Evolutionary conservation across 1,140 invertebrate species (phyloP), one percentile per base, ranked within the genome.

Genomic region (Drosophila ananassae): DNA sequence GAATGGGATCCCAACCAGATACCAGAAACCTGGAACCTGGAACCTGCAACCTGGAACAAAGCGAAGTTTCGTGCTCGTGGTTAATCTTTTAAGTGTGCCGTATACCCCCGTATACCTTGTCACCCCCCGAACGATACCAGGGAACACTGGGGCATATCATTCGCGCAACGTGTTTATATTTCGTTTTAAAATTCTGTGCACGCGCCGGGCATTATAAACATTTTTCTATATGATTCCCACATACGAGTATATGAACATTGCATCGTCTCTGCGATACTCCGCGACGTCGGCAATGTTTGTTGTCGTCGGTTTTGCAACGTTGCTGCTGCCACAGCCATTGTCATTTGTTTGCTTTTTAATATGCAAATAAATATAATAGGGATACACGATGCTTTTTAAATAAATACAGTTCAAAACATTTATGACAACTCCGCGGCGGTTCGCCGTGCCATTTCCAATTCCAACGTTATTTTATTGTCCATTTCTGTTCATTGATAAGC

Each of bases 21-120:
- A 56, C 51, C 50, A 55, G 51, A 25, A 58, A 50, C 28, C 32
- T 9, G 32, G 8, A 32, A 32, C 32, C 32, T 32, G 32, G 8
- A 32, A 32, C 30, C 30, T 32, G 8, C 28, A 50, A 44, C 37
- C 13, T 30, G 44, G n/a, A 48, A 50, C 46, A 72, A 73, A 53
- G 67, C 57, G 39, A 53, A 58, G 72, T 64, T 80, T 75, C 77
- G 72, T 79, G 68, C 69, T 67, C 58, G 74, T 76, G 83, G 82
- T 87, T 87, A 87, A 87, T 87, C 83, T 89, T 87, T 82, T 78
- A 87, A 87, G 83, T 89, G 82, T 89, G 71, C 56, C 54, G 74
- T 61, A 37, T 37, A 61, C 10, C 34, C 10, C 10, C 34, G 56
- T 17, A 48, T 32, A 52, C 13, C 12, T 37, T 41, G 47, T 24